Evolutionary conservation across 2,888 invertebrate genomes (phyloP), one percentile per base, ranked within the genome.

Genomic region (Galerucella nymphaeae): DNA sequence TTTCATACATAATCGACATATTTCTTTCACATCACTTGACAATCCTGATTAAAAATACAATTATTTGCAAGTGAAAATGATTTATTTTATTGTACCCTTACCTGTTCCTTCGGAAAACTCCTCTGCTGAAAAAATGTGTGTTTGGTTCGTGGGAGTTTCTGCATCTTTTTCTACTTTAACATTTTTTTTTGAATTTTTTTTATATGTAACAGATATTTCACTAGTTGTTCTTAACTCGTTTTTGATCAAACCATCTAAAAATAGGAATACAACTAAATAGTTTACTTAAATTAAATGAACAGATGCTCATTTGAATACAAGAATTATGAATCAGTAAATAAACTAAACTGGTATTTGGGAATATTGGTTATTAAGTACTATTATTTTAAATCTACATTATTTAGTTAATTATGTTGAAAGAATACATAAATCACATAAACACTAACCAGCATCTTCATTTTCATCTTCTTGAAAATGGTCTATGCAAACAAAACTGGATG

Each of bases 401-500:
- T 18, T 18, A 14, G 16, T 42, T 30, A 41, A 55, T n/a, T 11
- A 48, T 42, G 16, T 42, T 41, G 48, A 63, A 57, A 23, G 20
- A 64, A 64, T 20, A 41, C 0, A 42, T 3, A 53, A 45, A 62
- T n/a, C n/a, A 41, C 0, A 42, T 3, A 53, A 45, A 62, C 20
- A 48, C 66, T 64, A 62, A 68, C 73, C 71, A 59, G 62, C 62
- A 9, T 67, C 58, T 50, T 66, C 14, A 45, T 72, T 41, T 58
- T 79, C 75, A 53, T 73, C 69, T 63, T 79, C 77, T 14, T 79
- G 76, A 72, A 85, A 84, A 80, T 85, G 85, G 69, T 82, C 78
- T 70, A 83, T 79, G 78, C 85, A 85, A 20, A 84, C 78, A 71
- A 84, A 82, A 71, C 81, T 82, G 13, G 71, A 72, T 0, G 75